Evolutionary conservation across 2,888 invertebrate genomes (phyloP).

Genomic region (Melanostoma scalare): DNA sequence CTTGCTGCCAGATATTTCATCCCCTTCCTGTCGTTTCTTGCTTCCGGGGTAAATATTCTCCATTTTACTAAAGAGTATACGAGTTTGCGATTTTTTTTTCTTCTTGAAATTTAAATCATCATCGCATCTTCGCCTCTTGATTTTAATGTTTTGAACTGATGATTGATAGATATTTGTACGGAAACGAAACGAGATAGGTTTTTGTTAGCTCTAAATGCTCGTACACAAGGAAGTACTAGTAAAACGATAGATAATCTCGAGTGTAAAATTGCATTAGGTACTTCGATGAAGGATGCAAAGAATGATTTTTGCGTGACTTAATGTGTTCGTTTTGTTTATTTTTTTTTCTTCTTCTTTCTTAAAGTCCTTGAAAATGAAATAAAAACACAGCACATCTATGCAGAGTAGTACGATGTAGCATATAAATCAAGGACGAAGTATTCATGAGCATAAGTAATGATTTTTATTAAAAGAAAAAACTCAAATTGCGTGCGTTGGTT

Average conservation of each 20-base stretch:
- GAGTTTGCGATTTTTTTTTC: neutral
- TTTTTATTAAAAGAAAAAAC: too few species aligned
- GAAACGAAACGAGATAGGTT: constrained; percentile 1
- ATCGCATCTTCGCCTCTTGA: constrained; percentile 47
- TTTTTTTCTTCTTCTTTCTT: neutral
- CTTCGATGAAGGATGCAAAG: constrained; percentile 33
- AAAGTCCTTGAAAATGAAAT: too few species aligned
- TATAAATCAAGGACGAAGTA: too few species aligned
- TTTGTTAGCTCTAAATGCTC: neutral
- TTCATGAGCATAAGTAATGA: too few species aligned
- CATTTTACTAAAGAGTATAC: constrained; percentile 22
- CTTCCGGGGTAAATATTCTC: constrained; percentile 53
- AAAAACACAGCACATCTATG: too few species aligned
- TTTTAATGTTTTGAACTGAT: constrained; percentile 39
- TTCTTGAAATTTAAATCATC: constrained; percentile 29
- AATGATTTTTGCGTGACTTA: constrained; percentile 59
- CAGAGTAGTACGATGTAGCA: too few species aligned
- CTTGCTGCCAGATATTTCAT: constrained; percentile 33
- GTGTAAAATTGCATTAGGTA: constrained; percentile 24
- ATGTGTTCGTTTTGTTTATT: constrained; percentile 36
- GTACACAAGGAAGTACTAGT: constrained; percentile 38
- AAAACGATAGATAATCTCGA: constrained; percentile 48
- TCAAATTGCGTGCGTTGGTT: too few species aligned
- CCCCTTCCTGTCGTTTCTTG: neutral
- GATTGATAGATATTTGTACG: constrained; percentile 18